Conservation (phyloP, 2,113 vertebrate genomes). For the Gallinago media region DNA sequence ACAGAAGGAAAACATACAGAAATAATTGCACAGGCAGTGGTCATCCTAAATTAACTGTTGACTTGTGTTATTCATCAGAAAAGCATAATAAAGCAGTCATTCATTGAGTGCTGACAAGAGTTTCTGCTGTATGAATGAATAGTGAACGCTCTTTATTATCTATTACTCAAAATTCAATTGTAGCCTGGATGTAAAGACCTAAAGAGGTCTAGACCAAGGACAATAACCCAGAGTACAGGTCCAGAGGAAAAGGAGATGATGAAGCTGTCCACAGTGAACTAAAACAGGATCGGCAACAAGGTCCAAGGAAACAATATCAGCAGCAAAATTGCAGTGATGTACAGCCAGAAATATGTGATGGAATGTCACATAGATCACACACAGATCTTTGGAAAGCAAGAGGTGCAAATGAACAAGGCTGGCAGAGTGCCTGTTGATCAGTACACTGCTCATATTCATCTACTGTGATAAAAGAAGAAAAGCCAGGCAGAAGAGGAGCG, state of each 20-base stretch:
- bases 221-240: neutral
- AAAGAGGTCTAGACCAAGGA: neutral
- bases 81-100: neutral
- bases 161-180: neutral
- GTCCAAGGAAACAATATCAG: neutral
- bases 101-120: neutral
- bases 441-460: neutral
- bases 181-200: neutral
- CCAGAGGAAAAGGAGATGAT: neutral
- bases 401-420: neutral
- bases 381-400: neutral
- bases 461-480: neutral
- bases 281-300: neutral
- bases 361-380: neutral
- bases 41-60: neutral
- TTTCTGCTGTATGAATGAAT: neutral
- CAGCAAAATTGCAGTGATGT: neutral
- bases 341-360: neutral
- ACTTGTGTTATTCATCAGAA: neutral
- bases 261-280: neutral
- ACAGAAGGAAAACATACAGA: neutral
- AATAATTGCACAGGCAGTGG: neutral
- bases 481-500: neutral
- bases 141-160: neutral
- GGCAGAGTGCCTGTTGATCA: neutral